These are phyloP conservation scores for Hipparchia sbordonii DNA, from an alignment of 2,888 invertebrate genomes.

Conservation along the genomic window DNA sequence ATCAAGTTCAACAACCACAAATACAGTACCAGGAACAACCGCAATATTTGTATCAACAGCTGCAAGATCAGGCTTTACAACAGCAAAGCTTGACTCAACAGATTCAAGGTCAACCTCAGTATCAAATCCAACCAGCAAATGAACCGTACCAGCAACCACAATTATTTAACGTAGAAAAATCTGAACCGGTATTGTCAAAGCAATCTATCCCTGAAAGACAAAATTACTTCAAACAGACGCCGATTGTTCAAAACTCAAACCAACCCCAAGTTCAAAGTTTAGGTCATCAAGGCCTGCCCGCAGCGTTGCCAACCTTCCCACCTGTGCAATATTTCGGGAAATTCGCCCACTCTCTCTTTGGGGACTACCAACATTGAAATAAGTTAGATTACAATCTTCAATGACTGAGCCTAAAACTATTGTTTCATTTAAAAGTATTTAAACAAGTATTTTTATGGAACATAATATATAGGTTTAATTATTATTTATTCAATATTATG, in stretches of 20 bases:
- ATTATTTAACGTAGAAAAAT: constrained; percentile 28
- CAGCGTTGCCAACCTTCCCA: constrained; percentile 53
- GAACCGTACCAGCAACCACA: constrained; percentile 38
- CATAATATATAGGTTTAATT: background rate
- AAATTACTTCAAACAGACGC: constrained; percentile 28
- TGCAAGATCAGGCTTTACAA: constrained; percentile 29
- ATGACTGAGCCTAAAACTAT: background rate
- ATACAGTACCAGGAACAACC: constrained; percentile 37
- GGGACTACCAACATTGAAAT: constrained; percentile 37
- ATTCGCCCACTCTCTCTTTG: constrained; percentile 61
- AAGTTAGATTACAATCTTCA: background rate
- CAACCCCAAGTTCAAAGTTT: constrained; percentile 39
- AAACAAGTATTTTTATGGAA: background rate
- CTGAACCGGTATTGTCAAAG: constrained; percentile 17
- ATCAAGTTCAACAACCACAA: constrained; percentile 30
- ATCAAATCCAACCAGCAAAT: constrained; percentile 32
- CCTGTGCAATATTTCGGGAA: constrained; percentile 69
- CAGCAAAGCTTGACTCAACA: constrained; percentile 14
- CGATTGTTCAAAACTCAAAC: constrained; percentile 24
- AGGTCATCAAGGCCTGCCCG: constrained; percentile 42
- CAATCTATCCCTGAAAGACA: constrained; percentile 23
- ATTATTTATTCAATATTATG: background rate
- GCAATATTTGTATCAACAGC: constrained; percentile 25
- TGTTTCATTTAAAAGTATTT: background rate
- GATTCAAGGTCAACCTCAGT: constrained; percentile 37